A percentile compares a stretch with the other conserved stretches of the same genome.
phyloP scores from a whole-genome alignment of 2,888 invertebrate species.

The Eurytoma californica region DNA sequence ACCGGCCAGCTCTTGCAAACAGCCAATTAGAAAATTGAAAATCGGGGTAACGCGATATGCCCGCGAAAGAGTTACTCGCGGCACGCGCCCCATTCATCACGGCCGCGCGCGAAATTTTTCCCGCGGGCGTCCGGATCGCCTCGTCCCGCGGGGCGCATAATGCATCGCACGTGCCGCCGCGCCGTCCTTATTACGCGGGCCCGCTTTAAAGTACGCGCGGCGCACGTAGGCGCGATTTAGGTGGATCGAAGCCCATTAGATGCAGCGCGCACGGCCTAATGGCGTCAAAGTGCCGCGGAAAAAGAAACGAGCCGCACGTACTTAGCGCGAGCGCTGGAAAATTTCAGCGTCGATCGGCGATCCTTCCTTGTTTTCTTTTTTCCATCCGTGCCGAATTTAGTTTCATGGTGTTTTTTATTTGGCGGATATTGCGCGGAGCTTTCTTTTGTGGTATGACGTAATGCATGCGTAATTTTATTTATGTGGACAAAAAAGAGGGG shows the following conservation, averaged over 20 bases:
- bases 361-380: too few species aligned
- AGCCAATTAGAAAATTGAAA: conserved; percentile 46
- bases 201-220: conserved; percentile 23
- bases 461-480: too few species aligned
- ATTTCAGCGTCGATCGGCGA: too few species aligned
- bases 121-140: conserved; percentile 26
- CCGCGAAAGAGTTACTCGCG: not conserved
- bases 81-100: conserved; percentile 42
- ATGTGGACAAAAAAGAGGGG: too few species aligned
- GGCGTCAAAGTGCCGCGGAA: too few species aligned
- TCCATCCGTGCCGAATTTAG: too few species aligned
- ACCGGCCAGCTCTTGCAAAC: conserved; percentile 14
- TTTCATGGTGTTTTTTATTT: too few species aligned
- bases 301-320: too few species aligned
- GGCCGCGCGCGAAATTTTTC: conserved; percentile 42
- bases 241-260: conserved; percentile 25
- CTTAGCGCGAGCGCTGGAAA: too few species aligned
- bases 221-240: conserved; percentile 9
- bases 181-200: conserved; percentile 38
- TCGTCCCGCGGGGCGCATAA: conserved; percentile 34
- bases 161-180: conserved; percentile 39
- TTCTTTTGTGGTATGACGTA: too few species aligned
- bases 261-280: conserved; percentile 15
- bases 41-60: conserved; percentile 33
- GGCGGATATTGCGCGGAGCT: too few species aligned